phyloP scores from a whole-genome alignment of 2,113 vertebrate species.

The Spizaetus ornatus region DNA sequence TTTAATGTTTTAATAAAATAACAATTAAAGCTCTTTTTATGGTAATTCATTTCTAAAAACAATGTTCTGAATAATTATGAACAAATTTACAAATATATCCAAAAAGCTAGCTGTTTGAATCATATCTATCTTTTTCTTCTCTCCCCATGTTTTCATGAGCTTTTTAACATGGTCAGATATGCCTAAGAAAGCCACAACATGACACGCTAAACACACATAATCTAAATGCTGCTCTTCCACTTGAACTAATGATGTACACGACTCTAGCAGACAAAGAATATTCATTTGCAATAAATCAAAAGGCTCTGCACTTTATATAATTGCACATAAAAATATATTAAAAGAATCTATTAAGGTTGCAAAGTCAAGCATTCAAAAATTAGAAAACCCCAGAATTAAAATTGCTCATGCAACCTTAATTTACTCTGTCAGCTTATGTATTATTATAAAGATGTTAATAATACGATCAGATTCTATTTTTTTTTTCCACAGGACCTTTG shows the following conservation, averaged over 20 bases:
- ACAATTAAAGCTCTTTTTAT: background rate
- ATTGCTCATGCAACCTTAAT: slow-evolving; percentile 3
- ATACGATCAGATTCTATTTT: background rate
- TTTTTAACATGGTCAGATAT: background rate
- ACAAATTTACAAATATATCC: background rate
- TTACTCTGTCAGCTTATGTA: background rate
- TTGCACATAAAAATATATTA: slow-evolving; percentile 25
- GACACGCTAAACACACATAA: background rate
- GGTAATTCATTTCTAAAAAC: background rate
- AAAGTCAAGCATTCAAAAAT: slow-evolving; percentile 40
- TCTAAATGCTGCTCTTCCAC: background rate
- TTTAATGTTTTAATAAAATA: background rate
- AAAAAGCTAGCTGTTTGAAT: background rate
- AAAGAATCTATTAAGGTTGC: slow-evolving; percentile 2
- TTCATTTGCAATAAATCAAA: slow-evolving; percentile 45
- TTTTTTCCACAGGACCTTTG: background rate
- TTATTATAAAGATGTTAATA: background rate
- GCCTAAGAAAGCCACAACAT: background rate
- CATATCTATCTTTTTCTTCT: background rate
- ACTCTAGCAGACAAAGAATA: background rate
- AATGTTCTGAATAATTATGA: background rate
- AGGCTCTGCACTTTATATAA: background rate
- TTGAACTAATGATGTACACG: background rate
- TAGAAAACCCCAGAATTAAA: background rate
- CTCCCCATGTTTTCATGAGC: background rate